A percentile compares a stretch with the other conserved stretches of the same genome.
These are phyloP conservation scores for Gavia stellata DNA, from an alignment of 2,113 vertebrate genomes.

Conservation along the genomic window DNA sequence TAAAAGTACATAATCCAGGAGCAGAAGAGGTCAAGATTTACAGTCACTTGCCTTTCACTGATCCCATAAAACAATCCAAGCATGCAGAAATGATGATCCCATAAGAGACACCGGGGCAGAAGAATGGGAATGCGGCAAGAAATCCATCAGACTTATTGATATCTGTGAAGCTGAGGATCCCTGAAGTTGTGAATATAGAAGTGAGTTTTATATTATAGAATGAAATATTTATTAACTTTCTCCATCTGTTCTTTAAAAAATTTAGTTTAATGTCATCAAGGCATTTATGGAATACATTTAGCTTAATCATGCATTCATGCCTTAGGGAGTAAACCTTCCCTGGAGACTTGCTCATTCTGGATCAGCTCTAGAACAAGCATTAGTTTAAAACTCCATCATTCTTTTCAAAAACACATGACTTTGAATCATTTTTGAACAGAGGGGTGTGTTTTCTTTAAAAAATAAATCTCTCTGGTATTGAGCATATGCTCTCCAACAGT, in stretches of 20 bases:
- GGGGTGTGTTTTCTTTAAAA: not conserved
- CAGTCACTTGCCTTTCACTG: conserved; percentile 46
- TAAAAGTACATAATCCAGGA: conserved; percentile 58
- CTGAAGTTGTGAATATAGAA: conserved; percentile 63
- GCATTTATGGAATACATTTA: conserved; percentile 60
- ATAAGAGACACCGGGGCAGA: conserved; percentile 37
- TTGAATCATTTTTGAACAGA: not conserved
- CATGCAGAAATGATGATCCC: conserved; percentile 60
- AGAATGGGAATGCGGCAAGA: conserved; percentile 31
- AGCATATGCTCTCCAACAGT: no score
- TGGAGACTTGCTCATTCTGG: conserved; percentile 26
- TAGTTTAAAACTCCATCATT: conserved; percentile 24
- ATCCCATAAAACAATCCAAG: conserved; percentile 65
- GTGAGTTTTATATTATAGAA: conserved; percentile 60
- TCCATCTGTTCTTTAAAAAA: conserved; percentile 66
- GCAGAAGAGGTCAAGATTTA: conserved; percentile 61
- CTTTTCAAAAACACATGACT: not conserved
- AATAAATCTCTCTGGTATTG: not conserved
- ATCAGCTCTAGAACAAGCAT: conserved; percentile 31
- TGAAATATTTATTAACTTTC: conserved; percentile 68
- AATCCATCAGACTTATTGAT: conserved; percentile 65
- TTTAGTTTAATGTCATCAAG: conserved; percentile 51
- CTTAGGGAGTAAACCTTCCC: not conserved
- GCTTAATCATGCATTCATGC: conserved; percentile 37
- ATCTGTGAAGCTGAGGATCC: conserved; percentile 39